Percentiles rank a stretch among this genome's conserved stretches.
Conservation (phyloP, 2,797 vertebrate genomes). For the Trachurus trachurus region DNA sequence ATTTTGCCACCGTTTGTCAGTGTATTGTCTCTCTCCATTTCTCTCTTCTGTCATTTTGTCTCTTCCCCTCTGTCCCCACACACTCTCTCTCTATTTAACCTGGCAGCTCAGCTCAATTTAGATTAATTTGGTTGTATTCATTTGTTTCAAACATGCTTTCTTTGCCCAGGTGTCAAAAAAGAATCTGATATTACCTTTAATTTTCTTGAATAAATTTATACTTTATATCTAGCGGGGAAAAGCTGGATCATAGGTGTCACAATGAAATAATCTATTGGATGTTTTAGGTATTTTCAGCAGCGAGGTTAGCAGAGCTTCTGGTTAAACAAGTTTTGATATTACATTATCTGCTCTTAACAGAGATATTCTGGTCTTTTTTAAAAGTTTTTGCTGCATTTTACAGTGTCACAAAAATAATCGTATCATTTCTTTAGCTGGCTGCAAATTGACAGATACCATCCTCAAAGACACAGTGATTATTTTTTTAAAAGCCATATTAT, state of each 20-base stretch:
- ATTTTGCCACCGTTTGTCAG: not conserved
- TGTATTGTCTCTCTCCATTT: constrained; percentile 4
- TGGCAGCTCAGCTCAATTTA: constrained; percentile 16
- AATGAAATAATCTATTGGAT: not conserved
- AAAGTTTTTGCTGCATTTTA: not conserved
- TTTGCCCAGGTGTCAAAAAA: not conserved
- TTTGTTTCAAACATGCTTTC: constrained; percentile 11
- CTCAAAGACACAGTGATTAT: not conserved
- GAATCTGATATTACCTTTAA: not conserved
- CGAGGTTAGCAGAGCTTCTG: not conserved
- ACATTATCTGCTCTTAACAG: not conserved
- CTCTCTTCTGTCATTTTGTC: constrained; percentile 17
- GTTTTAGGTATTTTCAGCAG: not conserved
- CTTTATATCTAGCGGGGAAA: not conserved
- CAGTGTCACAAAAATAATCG: not conserved
- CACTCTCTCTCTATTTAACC: constrained; percentile 6
- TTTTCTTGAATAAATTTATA: not conserved
- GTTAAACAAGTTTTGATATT: not conserved
- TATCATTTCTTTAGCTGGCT: not conserved
- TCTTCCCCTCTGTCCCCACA: not conserved
- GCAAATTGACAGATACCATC: not conserved
- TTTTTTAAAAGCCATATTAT: not conserved
- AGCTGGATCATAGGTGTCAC: too few species aligned
- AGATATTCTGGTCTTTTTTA: not conserved
- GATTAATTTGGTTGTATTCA: constrained; percentile 6